A percentile compares a stretch with the other conserved stretches of the same genome.
Conservation (phyloP, 2,113 vertebrate genomes). For the Candoia aspera region DNA sequence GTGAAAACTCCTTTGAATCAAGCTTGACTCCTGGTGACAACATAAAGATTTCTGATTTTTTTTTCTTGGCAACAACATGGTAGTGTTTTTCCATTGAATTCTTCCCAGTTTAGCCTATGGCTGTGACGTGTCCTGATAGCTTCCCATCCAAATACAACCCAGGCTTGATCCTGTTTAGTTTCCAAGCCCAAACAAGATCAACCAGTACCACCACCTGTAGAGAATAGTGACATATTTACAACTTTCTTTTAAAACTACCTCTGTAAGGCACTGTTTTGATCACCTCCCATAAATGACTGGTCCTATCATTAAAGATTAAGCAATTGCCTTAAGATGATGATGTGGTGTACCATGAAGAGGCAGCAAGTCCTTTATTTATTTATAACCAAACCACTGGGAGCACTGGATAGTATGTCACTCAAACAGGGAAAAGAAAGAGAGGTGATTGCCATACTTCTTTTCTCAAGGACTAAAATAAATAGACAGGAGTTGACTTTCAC, state of each 20-base stretch:
- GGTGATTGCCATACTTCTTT: not conserved
- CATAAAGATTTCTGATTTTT: not conserved
- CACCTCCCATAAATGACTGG: not conserved
- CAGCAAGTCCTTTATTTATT: not conserved
- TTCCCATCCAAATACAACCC: not conserved
- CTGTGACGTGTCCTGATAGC: not conserved
- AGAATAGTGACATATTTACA: not conserved
- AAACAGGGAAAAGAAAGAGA: not conserved
- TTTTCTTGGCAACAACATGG: not conserved
- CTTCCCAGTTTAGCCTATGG: not conserved
- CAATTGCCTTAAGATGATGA: not conserved
- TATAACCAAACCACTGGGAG: too few species aligned
- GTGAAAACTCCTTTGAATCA: not conserved
- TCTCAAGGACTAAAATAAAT: not conserved
- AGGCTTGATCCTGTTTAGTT: not conserved
- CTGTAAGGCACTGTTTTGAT: not conserved
- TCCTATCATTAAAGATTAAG: not conserved
- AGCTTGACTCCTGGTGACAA: not conserved
- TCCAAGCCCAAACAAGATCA: not conserved
- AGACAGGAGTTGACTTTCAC: not conserved
- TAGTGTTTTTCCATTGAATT: not conserved
- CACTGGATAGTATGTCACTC: too few species aligned
- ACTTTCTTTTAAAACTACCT: not conserved
- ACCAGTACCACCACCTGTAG: not conserved
- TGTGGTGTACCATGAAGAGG: not conserved